Percentiles rank a stretch among this genome's conserved stretches.
These are phyloP conservation scores for Cricetomys ansorgei DNA, from an alignment of 2,113 vertebrate genomes.

Conservation along the genomic window DNA sequence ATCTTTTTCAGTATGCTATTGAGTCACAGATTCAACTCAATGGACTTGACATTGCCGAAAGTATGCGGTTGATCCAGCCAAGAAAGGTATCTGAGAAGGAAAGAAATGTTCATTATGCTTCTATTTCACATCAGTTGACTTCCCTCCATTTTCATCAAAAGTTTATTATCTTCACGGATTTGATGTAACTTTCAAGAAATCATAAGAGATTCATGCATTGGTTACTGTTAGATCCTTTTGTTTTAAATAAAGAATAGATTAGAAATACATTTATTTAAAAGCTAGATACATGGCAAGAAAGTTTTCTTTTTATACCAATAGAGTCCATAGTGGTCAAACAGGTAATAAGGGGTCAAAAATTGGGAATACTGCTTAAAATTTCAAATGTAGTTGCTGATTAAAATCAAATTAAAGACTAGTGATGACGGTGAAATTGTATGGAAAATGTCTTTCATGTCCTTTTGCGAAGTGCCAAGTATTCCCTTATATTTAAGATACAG, in stretches of 20 bases:
- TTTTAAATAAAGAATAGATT: conserved; percentile 42
- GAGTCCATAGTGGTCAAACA: neutral
- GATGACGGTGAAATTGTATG: neutral
- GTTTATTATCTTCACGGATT: conserved; percentile 51
- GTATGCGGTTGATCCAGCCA: conserved; percentile 91
- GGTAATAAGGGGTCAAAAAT: neutral
- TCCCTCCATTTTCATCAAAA: conserved; percentile 51
- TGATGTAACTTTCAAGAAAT: conserved; percentile 54
- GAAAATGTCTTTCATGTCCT: neutral
- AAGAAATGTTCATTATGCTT: conserved; percentile 39
- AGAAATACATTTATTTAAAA: neutral
- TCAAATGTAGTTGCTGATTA: neutral
- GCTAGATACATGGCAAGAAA: neutral
- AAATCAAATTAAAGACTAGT: conserved; percentile 1
- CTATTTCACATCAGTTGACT: conserved; percentile 45
- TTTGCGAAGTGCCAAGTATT: neutral
- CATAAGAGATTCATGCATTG: neutral
- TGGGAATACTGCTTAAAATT: neutral
- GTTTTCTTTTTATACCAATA: neutral
- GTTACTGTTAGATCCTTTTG: conserved; percentile 22
- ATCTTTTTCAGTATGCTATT: conserved; percentile 91
- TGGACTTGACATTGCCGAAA: conserved; percentile 88
- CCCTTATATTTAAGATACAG: neutral
- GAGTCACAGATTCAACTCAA: conserved; percentile 94
- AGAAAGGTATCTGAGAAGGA: conserved; percentile 87